These are phyloP conservation scores for Capitella teleta DNA, from an alignment of 1,140 invertebrate genomes.

Conservation along the genomic window DNA sequence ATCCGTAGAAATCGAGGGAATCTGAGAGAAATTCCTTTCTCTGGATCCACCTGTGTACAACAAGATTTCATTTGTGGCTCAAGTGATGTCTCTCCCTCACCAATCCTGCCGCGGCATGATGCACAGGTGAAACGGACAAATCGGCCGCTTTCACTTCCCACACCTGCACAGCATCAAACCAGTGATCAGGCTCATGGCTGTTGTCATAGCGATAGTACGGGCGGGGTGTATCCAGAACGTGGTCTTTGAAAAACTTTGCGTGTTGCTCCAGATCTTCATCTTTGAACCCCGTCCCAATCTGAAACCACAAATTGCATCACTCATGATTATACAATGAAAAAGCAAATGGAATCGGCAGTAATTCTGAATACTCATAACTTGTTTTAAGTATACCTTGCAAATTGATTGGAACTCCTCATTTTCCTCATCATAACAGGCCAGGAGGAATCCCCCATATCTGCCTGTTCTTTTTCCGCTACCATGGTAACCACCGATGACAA, in stretches of 20 bases:
- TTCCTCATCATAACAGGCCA: constrained; percentile 90
- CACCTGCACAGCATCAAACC: constrained; percentile 85
- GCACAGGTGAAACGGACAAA: constrained; percentile 88
- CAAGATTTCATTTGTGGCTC: too few species aligned
- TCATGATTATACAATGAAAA: too few species aligned
- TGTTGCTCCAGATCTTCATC: constrained; percentile 78
- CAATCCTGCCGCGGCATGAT: constrained; percentile 78
- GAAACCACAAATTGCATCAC: constrained; percentile 20
- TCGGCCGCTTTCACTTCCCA: constrained; percentile 99
- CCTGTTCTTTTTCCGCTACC: constrained; percentile 92
- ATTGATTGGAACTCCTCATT: constrained; percentile 88
- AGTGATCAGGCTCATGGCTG: constrained; percentile 74
- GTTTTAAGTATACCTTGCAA: constrained; percentile 83
- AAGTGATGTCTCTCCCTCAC: too few species aligned
- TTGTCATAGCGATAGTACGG: constrained; percentile 72
- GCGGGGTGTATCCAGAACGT: constrained; percentile 61
- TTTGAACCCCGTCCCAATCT: constrained; percentile 95
- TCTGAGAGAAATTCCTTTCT: constrained; percentile 87
- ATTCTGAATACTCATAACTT: too few species aligned
- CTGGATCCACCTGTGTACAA: constrained; percentile 66
- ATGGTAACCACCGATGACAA: constrained; percentile 88
- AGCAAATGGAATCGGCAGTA: too few species aligned
- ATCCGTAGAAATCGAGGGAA: constrained; percentile 91
- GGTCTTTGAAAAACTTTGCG: constrained; percentile 61
- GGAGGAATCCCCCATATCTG: constrained; percentile 86